These are phyloP conservation scores for Oeneis ivallda DNA, from an alignment of 2,888 invertebrate genomes.

Conservation along the genomic window DNA sequence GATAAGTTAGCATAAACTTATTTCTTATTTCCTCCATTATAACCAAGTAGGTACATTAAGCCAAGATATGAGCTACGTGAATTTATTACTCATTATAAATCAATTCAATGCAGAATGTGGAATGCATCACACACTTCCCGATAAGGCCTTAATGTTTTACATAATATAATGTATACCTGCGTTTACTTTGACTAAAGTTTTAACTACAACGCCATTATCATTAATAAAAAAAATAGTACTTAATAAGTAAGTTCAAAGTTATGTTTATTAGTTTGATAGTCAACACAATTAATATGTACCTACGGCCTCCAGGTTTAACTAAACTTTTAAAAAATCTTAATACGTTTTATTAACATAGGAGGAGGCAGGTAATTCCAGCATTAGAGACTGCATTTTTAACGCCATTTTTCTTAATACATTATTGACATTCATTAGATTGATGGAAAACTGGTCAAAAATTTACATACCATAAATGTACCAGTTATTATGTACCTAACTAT, in stretches of 20 bases:
- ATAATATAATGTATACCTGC: conserved; percentile 4
- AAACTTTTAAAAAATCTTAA: background rate
- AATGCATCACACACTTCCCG: conserved; percentile 41
- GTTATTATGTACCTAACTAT: no score
- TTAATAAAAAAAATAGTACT: no score
- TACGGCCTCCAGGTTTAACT: no score
- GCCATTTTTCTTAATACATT: background rate
- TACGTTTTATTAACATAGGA: background rate
- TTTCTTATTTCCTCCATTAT: conserved; percentile 7
- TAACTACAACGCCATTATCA: background rate
- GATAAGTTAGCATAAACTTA: background rate
- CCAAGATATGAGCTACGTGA: conserved; percentile 32
- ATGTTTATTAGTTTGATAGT: no score
- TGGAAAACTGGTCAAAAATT: background rate
- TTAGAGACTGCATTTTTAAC: background rate
- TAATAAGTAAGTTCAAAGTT: no score
- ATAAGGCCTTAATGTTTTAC: conserved; percentile 26
- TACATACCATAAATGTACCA: background rate
- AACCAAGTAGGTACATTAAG: conserved; percentile 22
- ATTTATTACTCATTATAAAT: conserved; percentile 57
- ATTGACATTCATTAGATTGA: no score
- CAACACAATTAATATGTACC: no score
- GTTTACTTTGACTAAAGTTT: background rate
- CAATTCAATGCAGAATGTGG: conserved; percentile 47
- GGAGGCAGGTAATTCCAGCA: background rate